Evolutionary conservation across 1,140 invertebrate genomes (phyloP).

Genomic region (Popillia japonica): DNA sequence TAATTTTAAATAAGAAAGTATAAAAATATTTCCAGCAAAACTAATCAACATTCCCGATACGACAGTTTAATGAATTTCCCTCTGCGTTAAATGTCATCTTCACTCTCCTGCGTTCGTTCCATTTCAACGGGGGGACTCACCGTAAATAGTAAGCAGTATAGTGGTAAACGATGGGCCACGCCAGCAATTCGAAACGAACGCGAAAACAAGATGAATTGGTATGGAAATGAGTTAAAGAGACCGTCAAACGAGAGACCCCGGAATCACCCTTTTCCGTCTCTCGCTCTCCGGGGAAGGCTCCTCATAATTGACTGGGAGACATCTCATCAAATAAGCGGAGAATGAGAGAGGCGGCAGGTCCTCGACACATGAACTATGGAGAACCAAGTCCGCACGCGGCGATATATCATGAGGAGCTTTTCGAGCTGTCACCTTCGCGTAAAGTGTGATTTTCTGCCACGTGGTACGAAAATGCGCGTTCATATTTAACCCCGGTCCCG

Average conservation of each 20-base stretch:
- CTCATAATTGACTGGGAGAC: not conserved
- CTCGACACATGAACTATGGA: not conserved
- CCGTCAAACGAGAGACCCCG: not conserved
- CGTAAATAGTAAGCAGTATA: not conserved
- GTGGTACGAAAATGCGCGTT: too few species aligned
- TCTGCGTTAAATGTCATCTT: not conserved
- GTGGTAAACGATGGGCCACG: too few species aligned
- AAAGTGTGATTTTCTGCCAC: not conserved
- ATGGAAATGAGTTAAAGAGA: slow-evolving; percentile 1
- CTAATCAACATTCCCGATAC: not conserved
- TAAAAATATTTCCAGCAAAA: too few species aligned
- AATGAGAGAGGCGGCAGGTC: too few species aligned
- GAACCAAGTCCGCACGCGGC: not conserved
- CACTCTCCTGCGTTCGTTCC: too few species aligned
- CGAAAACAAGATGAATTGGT: not conserved
- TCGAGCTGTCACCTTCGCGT: not conserved
- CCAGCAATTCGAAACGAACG: not conserved
- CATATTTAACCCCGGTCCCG: too few species aligned
- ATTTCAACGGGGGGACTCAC: too few species aligned
- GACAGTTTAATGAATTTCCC: not conserved
- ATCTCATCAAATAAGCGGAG: too few species aligned
- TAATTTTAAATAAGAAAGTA: too few species aligned
- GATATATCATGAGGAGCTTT: not conserved
- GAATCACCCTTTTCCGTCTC: not conserved
- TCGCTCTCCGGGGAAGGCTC: not conserved